Percentiles rank a stretch among this genome's conserved stretches.
These are phyloP conservation scores for Pangasius macronema DNA, from an alignment of 2,797 vertebrate genomes.

Conservation along the genomic window DNA sequence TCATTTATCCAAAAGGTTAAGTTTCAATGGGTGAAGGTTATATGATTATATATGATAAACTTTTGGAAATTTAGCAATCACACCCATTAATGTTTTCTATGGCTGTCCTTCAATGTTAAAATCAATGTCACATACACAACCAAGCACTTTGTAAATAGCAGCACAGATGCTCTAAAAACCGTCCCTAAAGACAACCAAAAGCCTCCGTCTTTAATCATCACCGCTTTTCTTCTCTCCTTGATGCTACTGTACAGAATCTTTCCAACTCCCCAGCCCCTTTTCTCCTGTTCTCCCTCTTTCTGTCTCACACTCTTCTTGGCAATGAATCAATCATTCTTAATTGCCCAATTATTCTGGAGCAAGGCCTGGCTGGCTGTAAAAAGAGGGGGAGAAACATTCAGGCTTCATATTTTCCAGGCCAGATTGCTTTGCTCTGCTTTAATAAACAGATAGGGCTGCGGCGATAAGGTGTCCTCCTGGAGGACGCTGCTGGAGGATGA, in stretches of 20 bases:
- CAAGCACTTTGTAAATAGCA: neutral
- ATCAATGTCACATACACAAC: neutral
- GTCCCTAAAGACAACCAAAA: slow-evolving; percentile 31
- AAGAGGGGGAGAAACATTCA: slow-evolving; percentile 38
- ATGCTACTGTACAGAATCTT: slow-evolving; percentile 69
- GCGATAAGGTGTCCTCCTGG: slow-evolving; percentile 66
- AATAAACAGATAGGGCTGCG: slow-evolving; percentile 68
- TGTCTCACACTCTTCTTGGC: slow-evolving; percentile 58
- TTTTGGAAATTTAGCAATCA: neutral
- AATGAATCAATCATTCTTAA: slow-evolving; percentile 74
- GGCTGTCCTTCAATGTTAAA: neutral
- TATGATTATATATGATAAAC: neutral
- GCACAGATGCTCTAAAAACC: slow-evolving; percentile 18
- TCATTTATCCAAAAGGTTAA: too few relatives aligned
- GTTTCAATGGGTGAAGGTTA: neutral
- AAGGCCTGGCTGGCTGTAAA: slow-evolving; percentile 44
- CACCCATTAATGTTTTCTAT: neutral
- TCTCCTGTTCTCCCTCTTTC: slow-evolving; percentile 48
- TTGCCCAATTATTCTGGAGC: slow-evolving; percentile 71
- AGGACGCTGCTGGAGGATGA: slow-evolving; percentile 64
- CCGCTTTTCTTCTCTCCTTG: slow-evolving; percentile 52
- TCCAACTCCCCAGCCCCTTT: slow-evolving; percentile 51
- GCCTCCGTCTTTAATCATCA: slow-evolving; percentile 41
- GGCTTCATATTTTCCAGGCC: slow-evolving; percentile 44
- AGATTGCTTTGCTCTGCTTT: slow-evolving; percentile 49